phyloP scores from a whole-genome alignment of 2,797 vertebrate species.

The Sebastes matsubarae region DNA sequence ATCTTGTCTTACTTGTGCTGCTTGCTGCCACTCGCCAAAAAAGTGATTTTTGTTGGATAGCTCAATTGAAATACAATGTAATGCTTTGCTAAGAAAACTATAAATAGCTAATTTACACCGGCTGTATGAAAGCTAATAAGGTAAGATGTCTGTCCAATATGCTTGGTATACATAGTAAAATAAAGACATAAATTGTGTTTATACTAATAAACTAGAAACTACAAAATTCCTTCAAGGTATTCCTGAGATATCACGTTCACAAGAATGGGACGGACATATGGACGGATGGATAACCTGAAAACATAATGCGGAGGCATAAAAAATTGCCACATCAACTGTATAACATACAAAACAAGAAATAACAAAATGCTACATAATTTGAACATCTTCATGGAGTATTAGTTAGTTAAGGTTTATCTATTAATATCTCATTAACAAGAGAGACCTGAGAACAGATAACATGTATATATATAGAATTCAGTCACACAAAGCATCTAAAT shows the following conservation, averaged over 20 bases:
- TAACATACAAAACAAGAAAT: not conserved
- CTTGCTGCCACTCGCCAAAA: conserved; percentile 18
- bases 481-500: not conserved
- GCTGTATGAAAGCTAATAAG: not conserved
- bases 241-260: no score
- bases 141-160: not conserved
- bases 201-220: no score
- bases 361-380: not conserved
- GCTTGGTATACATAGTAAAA: not conserved
- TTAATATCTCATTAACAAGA: not conserved
- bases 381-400: not conserved
- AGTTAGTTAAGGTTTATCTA: not conserved
- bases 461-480: not conserved
- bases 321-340: not conserved
- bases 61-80: not conserved
- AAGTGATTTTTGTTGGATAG: not conserved
- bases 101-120: not conserved
- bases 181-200: not conserved
- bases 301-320: not conserved
- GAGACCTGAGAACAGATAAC: not conserved
- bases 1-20: conserved; percentile 38
- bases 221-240: no score
- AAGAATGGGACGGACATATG: no score
- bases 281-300: no score
- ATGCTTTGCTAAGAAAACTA: conserved; percentile 2